Conservation (phyloP, 2,797 vertebrate genomes). For the Sarcoramphus papa region DNA sequence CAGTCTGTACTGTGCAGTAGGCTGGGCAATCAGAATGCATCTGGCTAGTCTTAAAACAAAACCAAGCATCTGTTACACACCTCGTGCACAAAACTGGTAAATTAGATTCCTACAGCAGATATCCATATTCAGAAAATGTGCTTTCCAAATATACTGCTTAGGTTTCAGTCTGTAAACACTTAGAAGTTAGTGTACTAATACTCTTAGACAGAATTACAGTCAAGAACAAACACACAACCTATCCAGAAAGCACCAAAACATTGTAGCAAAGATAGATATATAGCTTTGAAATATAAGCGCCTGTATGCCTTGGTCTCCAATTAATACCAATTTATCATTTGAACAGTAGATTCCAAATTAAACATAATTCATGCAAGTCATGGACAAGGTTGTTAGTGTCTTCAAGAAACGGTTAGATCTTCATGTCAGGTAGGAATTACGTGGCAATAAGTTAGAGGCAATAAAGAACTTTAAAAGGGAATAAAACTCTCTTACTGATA, state of each 20-base stretch:
- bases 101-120: background rate
- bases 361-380: background rate
- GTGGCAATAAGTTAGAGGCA: background rate
- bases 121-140: background rate
- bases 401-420: background rate
- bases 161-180: background rate
- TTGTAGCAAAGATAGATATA: background rate
- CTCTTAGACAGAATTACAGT: background rate
- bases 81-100: background rate
- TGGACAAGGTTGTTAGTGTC: background rate
- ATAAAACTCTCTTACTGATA: background rate
- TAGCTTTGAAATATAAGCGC: background rate
- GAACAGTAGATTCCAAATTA: background rate
- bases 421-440: background rate
- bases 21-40: background rate
- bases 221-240: background rate
- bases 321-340: background rate
- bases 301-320: background rate
- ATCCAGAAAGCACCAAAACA: background rate
- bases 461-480: background rate
- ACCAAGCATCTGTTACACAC: background rate
- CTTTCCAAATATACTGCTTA: background rate
- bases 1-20: background rate
- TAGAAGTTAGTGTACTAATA: background rate
- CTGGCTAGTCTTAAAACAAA: background rate